Evolutionary conservation across 2,113 vertebrate species (phyloP).

Genomic region (Cyprinodon variegatus): DNA sequence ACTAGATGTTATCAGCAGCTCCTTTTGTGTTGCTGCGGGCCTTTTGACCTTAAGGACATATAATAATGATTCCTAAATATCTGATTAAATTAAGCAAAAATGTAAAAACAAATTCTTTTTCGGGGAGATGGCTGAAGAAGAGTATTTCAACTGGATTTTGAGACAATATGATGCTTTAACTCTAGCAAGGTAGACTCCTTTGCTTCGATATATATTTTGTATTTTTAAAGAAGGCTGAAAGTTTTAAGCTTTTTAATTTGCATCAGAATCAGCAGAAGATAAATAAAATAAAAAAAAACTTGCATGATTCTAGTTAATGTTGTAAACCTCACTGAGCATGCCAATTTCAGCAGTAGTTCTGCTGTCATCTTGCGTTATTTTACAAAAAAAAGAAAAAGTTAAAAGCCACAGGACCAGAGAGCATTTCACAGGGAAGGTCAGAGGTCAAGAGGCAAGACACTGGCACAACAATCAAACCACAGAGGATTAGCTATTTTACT

Average conservation of each 20-base stretch:
- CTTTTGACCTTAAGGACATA: too few species aligned
- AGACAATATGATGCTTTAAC: background rate
- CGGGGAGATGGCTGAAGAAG: too few species aligned
- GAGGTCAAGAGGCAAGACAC: too few species aligned
- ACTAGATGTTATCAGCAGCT: too few species aligned
- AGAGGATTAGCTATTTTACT: too few species aligned
- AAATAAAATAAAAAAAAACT: too few species aligned
- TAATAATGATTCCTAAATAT: background rate
- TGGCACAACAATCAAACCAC: too few species aligned
- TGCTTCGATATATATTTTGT: background rate
- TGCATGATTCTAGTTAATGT: background rate
- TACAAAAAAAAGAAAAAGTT: too few species aligned
- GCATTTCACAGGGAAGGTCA: too few species aligned
- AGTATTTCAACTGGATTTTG: too few species aligned
- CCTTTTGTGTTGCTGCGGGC: too few species aligned
- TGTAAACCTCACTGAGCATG: constrained; percentile 5
- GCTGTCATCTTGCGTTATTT: background rate
- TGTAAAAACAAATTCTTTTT: background rate
- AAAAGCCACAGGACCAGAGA: too few species aligned
- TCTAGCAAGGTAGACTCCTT: background rate
- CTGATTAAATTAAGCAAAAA: background rate
- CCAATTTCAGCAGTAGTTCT: background rate
- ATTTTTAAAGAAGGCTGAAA: background rate
- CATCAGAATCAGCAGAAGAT: background rate
- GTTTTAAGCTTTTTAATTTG: background rate